phyloP scores from a whole-genome alignment of 2,888 invertebrate genomes.

The Sarcophaga variegata region DNA sequence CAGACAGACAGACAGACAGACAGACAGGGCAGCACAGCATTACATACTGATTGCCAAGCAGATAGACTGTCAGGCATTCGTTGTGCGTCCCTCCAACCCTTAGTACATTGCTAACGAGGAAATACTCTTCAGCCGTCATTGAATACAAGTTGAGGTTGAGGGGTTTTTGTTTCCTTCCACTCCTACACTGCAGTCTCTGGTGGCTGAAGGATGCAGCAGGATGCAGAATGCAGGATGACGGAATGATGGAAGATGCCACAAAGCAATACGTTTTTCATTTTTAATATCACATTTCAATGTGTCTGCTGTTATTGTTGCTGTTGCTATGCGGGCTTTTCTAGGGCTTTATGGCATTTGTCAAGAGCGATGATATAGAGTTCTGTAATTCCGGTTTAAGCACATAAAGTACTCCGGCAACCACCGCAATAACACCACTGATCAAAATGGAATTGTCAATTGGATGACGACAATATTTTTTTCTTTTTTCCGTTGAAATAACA shows the following conservation, averaged over 20 bases:
- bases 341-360: background rate
- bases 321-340: background rate
- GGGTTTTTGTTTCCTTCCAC: background rate
- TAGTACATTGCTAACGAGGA: too few relatives aligned
- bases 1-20: background rate
- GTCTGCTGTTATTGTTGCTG: background rate
- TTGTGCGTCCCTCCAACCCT: too few relatives aligned
- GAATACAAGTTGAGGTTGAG: background rate
- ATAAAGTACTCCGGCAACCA: background rate
- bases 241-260: background rate
- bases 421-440: background rate
- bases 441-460: background rate
- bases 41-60: background rate
- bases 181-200: background rate
- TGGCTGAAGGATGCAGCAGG: too few relatives aligned
- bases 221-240: background rate
- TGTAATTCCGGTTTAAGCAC: background rate
- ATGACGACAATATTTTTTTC: too few relatives aligned
- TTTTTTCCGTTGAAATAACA: too few relatives aligned
- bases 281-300: background rate
- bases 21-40: background rate
- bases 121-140: background rate
- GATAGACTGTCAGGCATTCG: too few relatives aligned
- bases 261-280: background rate
- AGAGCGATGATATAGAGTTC: background rate